phyloP scores from a whole-genome alignment of 2,797 vertebrate species.

The Mycteria americana region DNA sequence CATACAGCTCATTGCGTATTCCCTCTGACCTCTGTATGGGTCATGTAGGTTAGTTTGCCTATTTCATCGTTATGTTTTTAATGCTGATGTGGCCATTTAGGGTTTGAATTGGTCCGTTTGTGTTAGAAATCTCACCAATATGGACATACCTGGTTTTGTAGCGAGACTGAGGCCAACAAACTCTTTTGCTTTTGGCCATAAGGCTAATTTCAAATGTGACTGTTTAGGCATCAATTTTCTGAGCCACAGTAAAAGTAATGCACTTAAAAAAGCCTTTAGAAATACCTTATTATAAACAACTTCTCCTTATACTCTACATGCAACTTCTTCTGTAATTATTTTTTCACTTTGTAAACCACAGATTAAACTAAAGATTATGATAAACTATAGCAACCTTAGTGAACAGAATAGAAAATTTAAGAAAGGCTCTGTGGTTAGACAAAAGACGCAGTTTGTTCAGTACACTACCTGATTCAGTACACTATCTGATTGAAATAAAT shows the following conservation, averaged over 20 bases:
- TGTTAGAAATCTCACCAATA: background rate
- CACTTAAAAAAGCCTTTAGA: background rate
- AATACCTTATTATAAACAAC: background rate
- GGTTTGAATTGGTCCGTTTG: background rate
- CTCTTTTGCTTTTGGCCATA: background rate
- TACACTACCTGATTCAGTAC: background rate
- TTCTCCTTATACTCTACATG: background rate
- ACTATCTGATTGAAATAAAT: background rate
- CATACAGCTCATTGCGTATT: background rate
- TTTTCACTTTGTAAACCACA: background rate
- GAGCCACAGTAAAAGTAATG: background rate
- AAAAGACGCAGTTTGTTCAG: background rate
- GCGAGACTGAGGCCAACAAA: background rate
- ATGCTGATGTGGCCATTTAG: background rate
- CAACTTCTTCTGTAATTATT: background rate
- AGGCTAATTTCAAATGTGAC: background rate
- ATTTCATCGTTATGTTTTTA: background rate
- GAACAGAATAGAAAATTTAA: background rate
- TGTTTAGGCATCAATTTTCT: background rate
- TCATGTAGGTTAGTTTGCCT: background rate
- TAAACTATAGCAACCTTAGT: background rate
- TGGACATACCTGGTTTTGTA: background rate
- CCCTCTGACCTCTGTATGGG: background rate
- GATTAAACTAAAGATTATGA: background rate
- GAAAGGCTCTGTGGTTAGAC: background rate